phyloP scores from a whole-genome alignment of 2,113 vertebrate species.

The Pampusana beccarii region DNA sequence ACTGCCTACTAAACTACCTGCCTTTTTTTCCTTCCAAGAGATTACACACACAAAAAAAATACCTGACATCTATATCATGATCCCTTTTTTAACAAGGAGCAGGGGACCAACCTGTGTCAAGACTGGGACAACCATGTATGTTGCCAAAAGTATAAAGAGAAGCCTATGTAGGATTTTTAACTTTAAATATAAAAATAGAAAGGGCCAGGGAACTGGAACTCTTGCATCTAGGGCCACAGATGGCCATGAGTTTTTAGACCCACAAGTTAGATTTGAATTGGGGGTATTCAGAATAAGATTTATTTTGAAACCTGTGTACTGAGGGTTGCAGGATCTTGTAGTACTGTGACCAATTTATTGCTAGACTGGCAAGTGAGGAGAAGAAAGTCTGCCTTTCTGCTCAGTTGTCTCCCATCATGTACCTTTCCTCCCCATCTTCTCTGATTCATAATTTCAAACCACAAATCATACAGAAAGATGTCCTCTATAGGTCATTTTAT shows the following conservation, averaged over 20 bases:
- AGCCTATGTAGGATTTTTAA: background rate
- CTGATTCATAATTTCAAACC: background rate
- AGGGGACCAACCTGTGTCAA: background rate
- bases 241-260: background rate
- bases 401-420: background rate
- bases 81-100: background rate
- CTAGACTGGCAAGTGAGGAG: too few relatives aligned
- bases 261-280: background rate
- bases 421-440: background rate
- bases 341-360: background rate
- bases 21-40: background rate
- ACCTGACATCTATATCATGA: accelerated
- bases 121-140: accelerated
- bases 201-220: background rate
- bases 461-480: background rate
- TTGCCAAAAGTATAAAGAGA: background rate
- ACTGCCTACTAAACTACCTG: background rate
- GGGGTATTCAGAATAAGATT: background rate
- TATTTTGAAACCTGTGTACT: background rate
- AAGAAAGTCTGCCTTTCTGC: background rate
- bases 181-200: background rate
- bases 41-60: background rate
- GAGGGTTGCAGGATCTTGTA: background rate
- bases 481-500: background rate
- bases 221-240: background rate